phyloP scores from a whole-genome alignment of 2,113 vertebrate genomes.

The Struthidea cinerea region DNA sequence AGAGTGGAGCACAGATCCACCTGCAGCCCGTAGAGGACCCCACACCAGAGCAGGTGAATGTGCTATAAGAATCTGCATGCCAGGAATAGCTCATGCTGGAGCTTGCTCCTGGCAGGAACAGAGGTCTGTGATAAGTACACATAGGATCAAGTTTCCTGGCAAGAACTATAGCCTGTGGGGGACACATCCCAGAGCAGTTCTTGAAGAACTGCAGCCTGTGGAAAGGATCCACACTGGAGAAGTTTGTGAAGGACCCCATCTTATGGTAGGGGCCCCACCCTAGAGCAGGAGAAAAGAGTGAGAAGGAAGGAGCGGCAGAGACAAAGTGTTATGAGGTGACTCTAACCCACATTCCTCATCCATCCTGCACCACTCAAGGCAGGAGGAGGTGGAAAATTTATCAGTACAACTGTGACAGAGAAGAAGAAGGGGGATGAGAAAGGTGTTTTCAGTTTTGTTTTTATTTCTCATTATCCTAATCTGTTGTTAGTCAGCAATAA shows the following conservation, averaged over 20 bases:
- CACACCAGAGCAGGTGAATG: background rate
- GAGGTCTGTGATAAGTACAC: background rate
- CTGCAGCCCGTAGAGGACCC: background rate
- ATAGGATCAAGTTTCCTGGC: background rate
- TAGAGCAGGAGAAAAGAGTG: background rate
- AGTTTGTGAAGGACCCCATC: background rate
- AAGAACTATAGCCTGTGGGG: background rate
- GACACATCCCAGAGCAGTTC: background rate
- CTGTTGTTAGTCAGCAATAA: background rate
- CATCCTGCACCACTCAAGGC: background rate
- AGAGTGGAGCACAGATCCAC: background rate
- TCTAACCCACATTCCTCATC: background rate
- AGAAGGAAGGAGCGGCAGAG: background rate
- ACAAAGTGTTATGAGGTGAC: background rate
- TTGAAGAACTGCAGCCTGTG: background rate
- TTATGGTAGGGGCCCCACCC: accelerated
- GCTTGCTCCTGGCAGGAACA: background rate
- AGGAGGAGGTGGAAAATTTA: background rate
- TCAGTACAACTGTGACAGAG: background rate
- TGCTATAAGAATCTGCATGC: too few relatives aligned
- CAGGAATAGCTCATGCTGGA: background rate
- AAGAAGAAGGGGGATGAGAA: background rate
- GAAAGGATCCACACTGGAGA: background rate
- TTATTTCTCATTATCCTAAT: background rate
- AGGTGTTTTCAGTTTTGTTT: background rate